Percentiles rank a stretch among this genome's conserved stretches.
phyloP scores from a whole-genome alignment of 1,140 invertebrate species.

The Drosophila saltans region DNA sequence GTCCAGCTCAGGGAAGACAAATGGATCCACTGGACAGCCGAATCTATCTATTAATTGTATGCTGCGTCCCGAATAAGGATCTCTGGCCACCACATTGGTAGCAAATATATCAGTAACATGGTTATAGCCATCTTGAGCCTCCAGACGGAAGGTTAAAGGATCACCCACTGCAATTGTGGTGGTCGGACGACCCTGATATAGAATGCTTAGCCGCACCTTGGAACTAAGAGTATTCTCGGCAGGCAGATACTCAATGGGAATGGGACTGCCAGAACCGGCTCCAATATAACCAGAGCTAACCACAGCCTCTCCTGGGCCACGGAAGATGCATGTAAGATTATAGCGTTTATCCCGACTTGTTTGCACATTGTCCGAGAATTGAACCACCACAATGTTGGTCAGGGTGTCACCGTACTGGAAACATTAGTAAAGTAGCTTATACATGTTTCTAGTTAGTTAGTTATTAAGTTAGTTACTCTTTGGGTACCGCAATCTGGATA shows the following conservation, averaged over 20 bases:
- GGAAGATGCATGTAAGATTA: constrained; percentile 95
- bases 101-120: constrained; percentile 95
- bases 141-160: constrained; percentile 93
- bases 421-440: constrained; percentile 4
- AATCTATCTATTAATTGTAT: constrained; percentile 95
- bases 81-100: constrained; percentile 95
- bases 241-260: constrained; percentile 94
- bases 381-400: constrained; percentile 97
- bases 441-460: not conserved
- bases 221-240: constrained; percentile 95
- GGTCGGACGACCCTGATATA: constrained; percentile 95
- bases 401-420: constrained; percentile 93
- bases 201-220: constrained; percentile 91
- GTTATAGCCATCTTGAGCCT: constrained; percentile 95
- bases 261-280: constrained; percentile 94
- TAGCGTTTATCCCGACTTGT: constrained; percentile 95
- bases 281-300: constrained; percentile 97
- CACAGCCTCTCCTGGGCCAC: constrained; percentile 95
- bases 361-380: constrained; percentile 96
- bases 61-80: constrained; percentile 94
- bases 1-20: constrained; percentile 95
- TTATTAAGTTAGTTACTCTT: constrained; percentile 84
- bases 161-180: constrained; percentile 97
- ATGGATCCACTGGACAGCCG: constrained; percentile 94
- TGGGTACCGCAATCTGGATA: constrained; percentile 96